Base-by-base conservation (phyloP, 2,888 invertebrate genomes). In the Palloptera scutellata region DNA sequence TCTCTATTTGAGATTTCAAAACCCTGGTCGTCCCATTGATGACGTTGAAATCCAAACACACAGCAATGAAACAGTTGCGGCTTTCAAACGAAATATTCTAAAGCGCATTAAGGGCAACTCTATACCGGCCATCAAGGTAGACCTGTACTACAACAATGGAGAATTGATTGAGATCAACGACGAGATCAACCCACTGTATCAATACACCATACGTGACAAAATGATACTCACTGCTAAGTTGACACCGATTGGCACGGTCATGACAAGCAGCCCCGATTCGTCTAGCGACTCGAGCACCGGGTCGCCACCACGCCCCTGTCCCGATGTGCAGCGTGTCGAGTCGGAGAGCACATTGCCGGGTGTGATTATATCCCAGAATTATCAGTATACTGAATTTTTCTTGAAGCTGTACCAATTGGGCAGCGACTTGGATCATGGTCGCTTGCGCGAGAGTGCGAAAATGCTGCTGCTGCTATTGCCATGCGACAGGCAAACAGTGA, bases 241-340 rank as follows among this genome's bases (percentile, higher is more conserved):
- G 61, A 90, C 91, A 71, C 93, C 92, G 78, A 88, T 91, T 51
- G 90, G 90, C 78, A 87, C 89, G 15, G 91, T 91, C 68, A 86
- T 91, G 82, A 90, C 91, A 20, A 92, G 93, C 77, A 93, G 93
- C 67, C 94, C 94, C 64, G 98, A 97, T 81, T 95, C 96, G 66
- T 96, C 95, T 79, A 96, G 96, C 67, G 97, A 97, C 83, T 96
- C 96, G 75, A 96, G 96, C 66, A 94, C 95, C 2, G 94, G 95
- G 2, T 96, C 96, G 1, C 96, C 96, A 1, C 95, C 95, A 73
- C 89, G 94, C 80, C 91, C 92, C 0, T 93, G 92, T 76, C 82
- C 83, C 3, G 93, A 93, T 82, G 90, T 91, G 70, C 90, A 92
- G 57, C 92, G 91, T 78, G 85, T 90, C 17, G 95, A 96, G 79